These are phyloP conservation scores for Trachelus tabidus DNA, from an alignment of 2,888 invertebrate genomes.

Conservation along the genomic window DNA sequence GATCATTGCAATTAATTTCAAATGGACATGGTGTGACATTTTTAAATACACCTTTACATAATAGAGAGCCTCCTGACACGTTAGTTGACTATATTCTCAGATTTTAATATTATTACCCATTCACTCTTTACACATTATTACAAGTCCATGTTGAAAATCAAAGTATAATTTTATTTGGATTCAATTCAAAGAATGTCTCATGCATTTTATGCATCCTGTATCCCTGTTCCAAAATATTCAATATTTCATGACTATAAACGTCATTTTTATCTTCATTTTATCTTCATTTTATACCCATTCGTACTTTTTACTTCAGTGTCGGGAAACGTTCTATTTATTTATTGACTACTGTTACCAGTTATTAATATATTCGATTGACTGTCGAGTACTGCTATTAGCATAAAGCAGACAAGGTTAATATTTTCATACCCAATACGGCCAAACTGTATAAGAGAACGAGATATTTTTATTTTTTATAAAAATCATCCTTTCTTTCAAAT, in stretches of 20 bases:
- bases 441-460: not conserved
- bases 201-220: not conserved
- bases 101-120: not conserved
- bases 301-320: not conserved
- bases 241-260: not conserved
- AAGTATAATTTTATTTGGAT: not conserved
- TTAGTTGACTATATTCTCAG: not conserved
- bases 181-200: not conserved
- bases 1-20: not conserved
- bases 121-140: not conserved
- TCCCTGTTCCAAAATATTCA: not conserved
- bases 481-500: not conserved
- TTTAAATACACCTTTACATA: not conserved
- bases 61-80: not conserved
- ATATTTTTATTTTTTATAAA: not conserved
- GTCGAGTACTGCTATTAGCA: slow-evolving; percentile 44
- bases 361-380: slow-evolving; percentile 58
- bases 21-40: slow-evolving; percentile 3
- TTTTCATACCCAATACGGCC: not conserved
- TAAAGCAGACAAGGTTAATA: slow-evolving; percentile 3
- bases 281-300: not conserved
- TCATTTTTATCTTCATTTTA: not conserved
- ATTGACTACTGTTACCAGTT: slow-evolving; percentile 56
- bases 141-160: not conserved
- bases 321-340: slow-evolving; percentile 36